Evolutionary conservation across 2,797 vertebrate genomes (phyloP), one percentile per base, ranked within the genome.

Genomic region (Simalia tracyae): DNA sequence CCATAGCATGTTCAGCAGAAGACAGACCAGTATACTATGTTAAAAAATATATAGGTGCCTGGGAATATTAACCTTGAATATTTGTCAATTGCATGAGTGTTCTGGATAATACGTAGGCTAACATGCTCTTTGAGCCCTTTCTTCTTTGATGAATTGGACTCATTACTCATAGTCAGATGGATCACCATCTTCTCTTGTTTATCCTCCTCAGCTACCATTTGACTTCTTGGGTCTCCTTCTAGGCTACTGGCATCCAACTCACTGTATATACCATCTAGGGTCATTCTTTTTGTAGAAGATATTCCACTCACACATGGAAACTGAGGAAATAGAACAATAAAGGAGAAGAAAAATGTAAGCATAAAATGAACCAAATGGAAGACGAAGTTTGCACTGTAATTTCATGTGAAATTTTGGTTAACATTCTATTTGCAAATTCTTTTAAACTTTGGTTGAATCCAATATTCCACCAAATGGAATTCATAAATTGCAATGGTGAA

Each of bases 21-120:
- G 76, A 98, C 98, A 92, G 98, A 98, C 99, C 99, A 99, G 95
- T 99, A 99, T 97, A 99, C 98, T 93, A 99, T 98, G 96, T 99
- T 99, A 96, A 99, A 99, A 97, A 99, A 97, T 96, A 99, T 98
- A 95, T 98, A 99, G 46, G 98, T 97, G 68, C 98, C 99, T 66
- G 99, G 99, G 94, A 99, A 99, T 97, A 99, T 98, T 97, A 99
- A 94, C 95, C 99, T 98, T 87, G 99, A 99, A 95, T 98, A 99
- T 87, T 98, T 99, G 96, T 99, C 99, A 3, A 99, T 99, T 90
- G 98, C 96, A 0, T 99, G 99, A 61, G 98, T 99, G 96, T 98
- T 99, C 96, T 98, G 98, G 95, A 99, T 98, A 96, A 99, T 98
- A 87, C 98, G 96, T 93, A 98, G 98, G 86, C 98, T 97, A 56